Evolutionary conservation across 2,888 invertebrate genomes (phyloP).

Genomic region (Trissolcus japonicus): DNA sequence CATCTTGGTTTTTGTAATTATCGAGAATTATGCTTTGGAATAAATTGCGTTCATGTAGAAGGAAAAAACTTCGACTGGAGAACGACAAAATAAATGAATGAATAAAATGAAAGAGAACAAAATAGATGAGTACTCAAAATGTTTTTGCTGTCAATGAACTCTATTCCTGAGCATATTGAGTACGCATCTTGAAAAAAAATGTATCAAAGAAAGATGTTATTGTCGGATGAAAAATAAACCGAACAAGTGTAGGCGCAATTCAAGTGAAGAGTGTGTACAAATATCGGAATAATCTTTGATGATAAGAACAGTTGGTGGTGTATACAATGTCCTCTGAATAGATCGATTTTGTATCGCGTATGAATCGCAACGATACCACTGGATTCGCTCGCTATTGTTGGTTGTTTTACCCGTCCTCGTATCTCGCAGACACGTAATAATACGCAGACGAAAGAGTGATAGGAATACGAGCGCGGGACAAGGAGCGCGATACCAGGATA

Average conservation of each 20-base stretch:
- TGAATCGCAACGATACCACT: slow-evolving; percentile 35
- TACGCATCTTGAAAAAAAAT: neutral
- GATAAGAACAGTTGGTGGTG: slow-evolving; percentile 34
- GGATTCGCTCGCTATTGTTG: slow-evolving; percentile 46
- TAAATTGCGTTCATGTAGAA: no score
- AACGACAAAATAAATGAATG: neutral
- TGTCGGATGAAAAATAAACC: neutral
- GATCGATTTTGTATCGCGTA: slow-evolving; percentile 39
- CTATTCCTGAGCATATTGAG: no score
- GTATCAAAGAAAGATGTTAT: slow-evolving; percentile 2
- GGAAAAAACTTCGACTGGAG: no score
- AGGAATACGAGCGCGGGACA: slow-evolving; percentile 50
- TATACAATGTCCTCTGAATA: slow-evolving; percentile 24
- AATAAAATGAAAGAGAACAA: neutral
- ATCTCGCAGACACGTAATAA: slow-evolving; percentile 49
- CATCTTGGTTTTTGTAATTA: no score
- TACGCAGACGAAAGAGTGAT: slow-evolving; percentile 52
- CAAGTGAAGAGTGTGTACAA: slow-evolving; percentile 27
- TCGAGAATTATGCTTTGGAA: no score
- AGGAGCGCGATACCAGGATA: slow-evolving; percentile 65
- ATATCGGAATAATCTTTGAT: slow-evolving; percentile 44
- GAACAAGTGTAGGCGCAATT: slow-evolving; percentile 25
- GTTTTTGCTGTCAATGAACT: no score
- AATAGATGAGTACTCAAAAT: no score
- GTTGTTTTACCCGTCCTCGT: slow-evolving; percentile 37